Evolutionary conservation across 2,888 invertebrate species (phyloP), one percentile per base, ranked within the genome.

Genomic region (Orthosia gracilis): DNA sequence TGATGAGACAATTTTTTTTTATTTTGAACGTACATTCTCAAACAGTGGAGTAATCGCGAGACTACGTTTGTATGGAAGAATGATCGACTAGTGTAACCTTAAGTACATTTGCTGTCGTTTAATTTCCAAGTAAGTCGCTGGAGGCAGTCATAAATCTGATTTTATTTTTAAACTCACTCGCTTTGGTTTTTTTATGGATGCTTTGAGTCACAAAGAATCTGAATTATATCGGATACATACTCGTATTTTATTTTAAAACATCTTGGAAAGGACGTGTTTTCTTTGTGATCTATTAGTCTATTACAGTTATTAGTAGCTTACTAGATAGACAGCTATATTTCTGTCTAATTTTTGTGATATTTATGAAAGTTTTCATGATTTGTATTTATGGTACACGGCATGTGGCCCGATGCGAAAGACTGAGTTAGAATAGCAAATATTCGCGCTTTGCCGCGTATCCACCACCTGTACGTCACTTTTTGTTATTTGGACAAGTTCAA

Each of bases 401-500:
- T 62, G 55, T 52, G 23, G 26, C 23, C 23, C 40, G 49, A 73
- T 57, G 62, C 50, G 62, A 74, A 52, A 50, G 71, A 26, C 58
- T 61, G 57, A 67, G 61, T 76, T 77, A 72, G 77, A 54, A 69
- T 78, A 76, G 73, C 69, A 81, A 79, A 78, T 68, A 81, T 78
- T 70, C 40, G n/a, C 73, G 61, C 40, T 40, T 40, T 40, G 40
- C 40, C 40, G 40, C 31, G 68, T 52, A 76, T 62, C 45, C 40
- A 78, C 59, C 82, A 82, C 65, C 76, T 81, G 73, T 80, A 78
- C 52, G 69, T 74, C 78, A 75, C 76, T 73, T 76, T 81, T 80
- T 71, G 75, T 80, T 80, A 83, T 84, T 84, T 86, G 83, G 76
- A 80, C 82, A 87, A 93, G 92, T 93, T 94, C 93, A 94, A 94